Conservation (phyloP, 2,113 vertebrate genomes). For the Halichoeres trimaculatus region DNA sequence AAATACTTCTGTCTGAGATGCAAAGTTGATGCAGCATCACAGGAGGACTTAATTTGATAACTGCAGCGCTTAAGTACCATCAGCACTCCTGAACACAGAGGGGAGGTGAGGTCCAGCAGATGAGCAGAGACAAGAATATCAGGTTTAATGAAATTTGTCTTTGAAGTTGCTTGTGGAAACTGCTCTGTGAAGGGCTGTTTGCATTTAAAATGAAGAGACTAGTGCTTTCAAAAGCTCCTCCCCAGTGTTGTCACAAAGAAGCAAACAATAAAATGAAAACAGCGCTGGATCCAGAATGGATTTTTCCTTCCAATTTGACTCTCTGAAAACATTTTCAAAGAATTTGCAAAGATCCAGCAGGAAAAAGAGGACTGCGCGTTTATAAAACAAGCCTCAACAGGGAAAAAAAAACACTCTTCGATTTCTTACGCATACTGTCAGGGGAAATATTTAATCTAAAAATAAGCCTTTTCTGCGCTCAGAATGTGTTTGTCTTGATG, state of each 20-base stretch:
- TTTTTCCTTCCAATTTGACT: conserved; percentile 29
- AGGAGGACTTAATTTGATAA: conserved; percentile 44
- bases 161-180: conserved; percentile 34
- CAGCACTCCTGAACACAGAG: conserved; percentile 27
- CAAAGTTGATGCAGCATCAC: conserved; percentile 41
- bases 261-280: conserved; percentile 42
- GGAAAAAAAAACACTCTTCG: conserved; percentile 40
- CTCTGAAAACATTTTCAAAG: conserved; percentile 30
- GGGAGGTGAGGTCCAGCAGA: conserved; percentile 16
- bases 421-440: conserved; percentile 24
- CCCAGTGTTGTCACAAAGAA: conserved; percentile 13
- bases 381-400: conserved; percentile 50
- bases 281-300: conserved; percentile 14
- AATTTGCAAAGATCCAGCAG: conserved; percentile 18
- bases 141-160: conserved; percentile 36
- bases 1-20: conserved; percentile 25
- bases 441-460: conserved; percentile 32
- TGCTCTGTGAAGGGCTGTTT: conserved; percentile 4
- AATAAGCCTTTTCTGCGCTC: conserved; percentile 18
- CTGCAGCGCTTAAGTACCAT: conserved; percentile 31
- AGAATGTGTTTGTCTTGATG: conserved; percentile 30
- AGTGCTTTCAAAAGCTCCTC: conserved; percentile 17
- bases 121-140: conserved; percentile 28
- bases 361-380: not conserved
- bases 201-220: conserved; percentile 34